Conservation (phyloP, 2,113 vertebrate species). For the Trematocara variabile region DNA sequence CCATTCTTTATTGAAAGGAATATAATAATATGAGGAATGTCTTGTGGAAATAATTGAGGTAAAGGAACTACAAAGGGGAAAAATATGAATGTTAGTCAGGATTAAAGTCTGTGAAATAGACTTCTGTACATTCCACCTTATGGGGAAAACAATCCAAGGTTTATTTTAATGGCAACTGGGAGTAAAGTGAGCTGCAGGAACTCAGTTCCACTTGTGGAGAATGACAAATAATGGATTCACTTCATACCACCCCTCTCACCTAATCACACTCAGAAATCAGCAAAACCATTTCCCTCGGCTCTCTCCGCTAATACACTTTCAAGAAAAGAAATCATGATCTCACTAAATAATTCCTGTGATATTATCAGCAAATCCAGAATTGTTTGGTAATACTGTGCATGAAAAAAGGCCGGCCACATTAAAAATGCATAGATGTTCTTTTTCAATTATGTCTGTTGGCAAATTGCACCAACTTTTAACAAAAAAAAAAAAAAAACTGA, state of each 20-base stretch:
- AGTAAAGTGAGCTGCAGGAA: slow-evolving; percentile 1
- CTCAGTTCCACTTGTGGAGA: slow-evolving; percentile 20
- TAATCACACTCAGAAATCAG: slow-evolving; percentile 62
- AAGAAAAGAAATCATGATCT: slow-evolving; percentile 51
- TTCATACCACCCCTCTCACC: slow-evolving; percentile 23
- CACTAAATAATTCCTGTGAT: slow-evolving; percentile 47
- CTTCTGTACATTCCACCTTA: neutral
- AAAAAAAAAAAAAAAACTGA: neutral
- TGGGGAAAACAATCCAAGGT: neutral
- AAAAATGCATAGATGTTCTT: slow-evolving; percentile 16
- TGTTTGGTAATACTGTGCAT: neutral
- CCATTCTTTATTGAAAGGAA: neutral
- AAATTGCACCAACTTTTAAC: neutral
- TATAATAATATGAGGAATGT: neutral
- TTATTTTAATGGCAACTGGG: slow-evolving; percentile 3
- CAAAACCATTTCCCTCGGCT: slow-evolving; percentile 46
- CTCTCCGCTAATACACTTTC: slow-evolving; percentile 34
- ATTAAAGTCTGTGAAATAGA: slow-evolving; percentile 10
- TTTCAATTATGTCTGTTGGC: slow-evolving; percentile 31
- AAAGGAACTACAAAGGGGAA: neutral
- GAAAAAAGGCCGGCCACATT: neutral
- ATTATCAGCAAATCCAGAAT: slow-evolving; percentile 34
- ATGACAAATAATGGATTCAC: slow-evolving; percentile 62
- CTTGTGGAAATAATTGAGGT: neutral
- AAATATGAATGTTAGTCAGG: neutral